Evolutionary conservation across 1,140 invertebrate species (phyloP).

Genomic region (Drosophila mojavensis): DNA sequence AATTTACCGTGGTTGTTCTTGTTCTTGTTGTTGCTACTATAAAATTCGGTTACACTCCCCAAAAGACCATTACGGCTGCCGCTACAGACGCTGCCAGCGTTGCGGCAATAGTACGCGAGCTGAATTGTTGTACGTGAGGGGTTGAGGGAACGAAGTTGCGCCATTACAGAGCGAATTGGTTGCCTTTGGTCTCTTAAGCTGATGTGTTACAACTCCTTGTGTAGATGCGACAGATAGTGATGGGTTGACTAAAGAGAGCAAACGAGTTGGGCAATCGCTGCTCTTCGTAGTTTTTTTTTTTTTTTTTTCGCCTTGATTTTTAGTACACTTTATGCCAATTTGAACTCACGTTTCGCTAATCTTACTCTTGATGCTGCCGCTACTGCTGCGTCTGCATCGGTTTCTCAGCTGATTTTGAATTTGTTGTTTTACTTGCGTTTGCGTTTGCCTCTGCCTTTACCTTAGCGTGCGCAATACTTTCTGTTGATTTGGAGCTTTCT

Average conservation of each 20-base stretch:
- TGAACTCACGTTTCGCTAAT: not conserved
- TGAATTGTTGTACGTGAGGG: conserved; percentile 73
- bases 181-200: not conserved
- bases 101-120: conserved; percentile 68
- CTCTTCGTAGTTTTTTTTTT: not conserved
- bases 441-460: not conserved
- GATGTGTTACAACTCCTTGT: not conserved
- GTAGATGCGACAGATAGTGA: not conserved
- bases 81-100: conserved; percentile 22
- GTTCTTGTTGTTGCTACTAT: too few relatives aligned
- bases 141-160: conserved; percentile 81
- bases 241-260: not conserved
- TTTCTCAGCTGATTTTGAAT: not conserved
- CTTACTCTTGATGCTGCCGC: not conserved
- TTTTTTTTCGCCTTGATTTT: not conserved
- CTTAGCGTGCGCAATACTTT: conserved; percentile 1
- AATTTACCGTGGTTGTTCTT: too few relatives aligned
- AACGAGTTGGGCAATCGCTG: not conserved
- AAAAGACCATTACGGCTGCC: conserved; percentile 1
- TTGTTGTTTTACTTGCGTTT: conserved; percentile 14
- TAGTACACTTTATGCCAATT: not conserved
- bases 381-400: not conserved
- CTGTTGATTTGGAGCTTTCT: conserved; percentile 50
- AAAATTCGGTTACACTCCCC: not conserved
- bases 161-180: conserved; percentile 70